Base-by-base conservation (phyloP, 2,797 vertebrate genomes). In the Borostomias antarcticus region DNA sequence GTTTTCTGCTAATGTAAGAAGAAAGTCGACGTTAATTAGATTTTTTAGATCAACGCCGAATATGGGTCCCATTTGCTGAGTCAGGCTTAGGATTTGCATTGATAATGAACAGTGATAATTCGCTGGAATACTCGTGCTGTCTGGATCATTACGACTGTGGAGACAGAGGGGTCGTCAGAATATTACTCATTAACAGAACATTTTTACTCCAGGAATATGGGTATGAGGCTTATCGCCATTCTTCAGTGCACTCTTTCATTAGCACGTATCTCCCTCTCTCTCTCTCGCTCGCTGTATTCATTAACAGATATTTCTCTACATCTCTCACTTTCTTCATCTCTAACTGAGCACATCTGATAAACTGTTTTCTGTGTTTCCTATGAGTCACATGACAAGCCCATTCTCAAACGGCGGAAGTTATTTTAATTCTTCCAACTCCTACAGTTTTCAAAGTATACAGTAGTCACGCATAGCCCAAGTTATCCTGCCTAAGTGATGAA, bases 61-160 rank as follows among this genome's bases (percentile, higher is more conserved):
- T 50, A 32, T 60, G 28, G 37, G 57, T 56, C 50, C 28, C 21
- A 54, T 45, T 60, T 33, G 28, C 13, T n/a, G 43, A 47, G 43
- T 47, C 43, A 53, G 51, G 13, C 26, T 15, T 11, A 2, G 35
- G 25, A 66, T 62, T 47, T 74, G 57, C 26, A 28, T 48, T 63
- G 60, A 72, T 59, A 67, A 68, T 60, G 40, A 56, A 72, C 53
- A 60, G 61, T 75, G 70, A 74, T 80, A 57, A 57, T 13, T n/a
- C 53, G 60, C 33, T 40, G 61, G 58, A 74, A 62, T 62, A 56
- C 60, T 74, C 47, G 35, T 64, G 48, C 33, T 48, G 23, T 52
- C 53, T 25, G 2, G 19, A 3, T 58, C 33, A 47, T 40, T 66
- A 68, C 64, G 62, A 57, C 51, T 69, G 51, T 17, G 43, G 59